Evolutionary conservation across 1,140 invertebrate species (phyloP).

Genomic region (Delia radicum): DNA sequence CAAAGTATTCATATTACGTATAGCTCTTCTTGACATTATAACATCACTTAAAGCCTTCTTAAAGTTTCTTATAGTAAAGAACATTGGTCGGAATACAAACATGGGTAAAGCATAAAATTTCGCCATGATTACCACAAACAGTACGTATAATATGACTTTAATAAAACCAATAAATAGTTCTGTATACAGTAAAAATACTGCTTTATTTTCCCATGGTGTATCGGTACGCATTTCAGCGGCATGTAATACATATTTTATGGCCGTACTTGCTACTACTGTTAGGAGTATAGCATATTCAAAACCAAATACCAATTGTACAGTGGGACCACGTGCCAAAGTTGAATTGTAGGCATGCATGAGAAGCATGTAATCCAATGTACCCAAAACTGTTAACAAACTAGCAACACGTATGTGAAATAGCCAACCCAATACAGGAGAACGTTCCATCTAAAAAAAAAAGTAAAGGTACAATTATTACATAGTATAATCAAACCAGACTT

Average conservation of each 20-base stretch:
- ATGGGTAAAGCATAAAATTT: constrained; percentile 96
- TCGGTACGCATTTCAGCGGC: constrained; percentile 92
- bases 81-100: constrained; percentile 98
- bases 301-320: constrained; percentile 97
- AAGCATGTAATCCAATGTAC: constrained; percentile 83
- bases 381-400: constrained; percentile 79
- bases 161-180: constrained; percentile 91
- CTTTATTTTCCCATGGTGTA: constrained; percentile 99
- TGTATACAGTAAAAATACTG: constrained; percentile 94
- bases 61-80: constrained; percentile 95
- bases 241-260: constrained; percentile 94
- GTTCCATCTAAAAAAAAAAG: constrained; percentile 87
- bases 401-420: constrained; percentile 93
- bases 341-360: constrained; percentile 93
- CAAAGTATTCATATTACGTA: constrained; percentile 96
- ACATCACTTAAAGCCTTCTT: constrained; percentile 98
- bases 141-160: constrained; percentile 88
- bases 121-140: constrained; percentile 96
- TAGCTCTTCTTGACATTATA: constrained; percentile 92
- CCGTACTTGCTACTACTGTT: constrained; percentile 90
- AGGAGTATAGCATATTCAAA: constrained; percentile 99
- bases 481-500: too few relatives aligned
- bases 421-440: constrained; percentile 94
- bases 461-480: too few relatives aligned
- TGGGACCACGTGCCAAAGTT: constrained; percentile 92